Percentiles rank a stretch among this genome's conserved stretches.
Conservation (phyloP, 2,113 vertebrate species). For the Tautogolabrus adspersus region DNA sequence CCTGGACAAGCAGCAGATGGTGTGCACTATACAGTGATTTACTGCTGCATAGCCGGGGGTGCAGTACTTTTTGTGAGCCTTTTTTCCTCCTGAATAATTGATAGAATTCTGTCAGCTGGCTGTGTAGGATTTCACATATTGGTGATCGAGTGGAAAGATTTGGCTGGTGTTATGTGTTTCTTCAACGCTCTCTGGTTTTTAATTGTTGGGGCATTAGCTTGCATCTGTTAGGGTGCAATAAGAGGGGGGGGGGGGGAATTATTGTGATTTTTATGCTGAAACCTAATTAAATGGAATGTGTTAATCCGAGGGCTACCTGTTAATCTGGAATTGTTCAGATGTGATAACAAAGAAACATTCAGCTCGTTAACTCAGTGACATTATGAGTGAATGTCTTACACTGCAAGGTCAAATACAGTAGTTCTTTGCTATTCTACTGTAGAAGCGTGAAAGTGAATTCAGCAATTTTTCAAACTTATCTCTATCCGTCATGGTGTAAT, state of each 20-base stretch:
- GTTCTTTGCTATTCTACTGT: background rate
- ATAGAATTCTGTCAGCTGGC: conserved; percentile 65
- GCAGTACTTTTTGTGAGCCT: conserved; percentile 66
- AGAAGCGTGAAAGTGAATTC: background rate
- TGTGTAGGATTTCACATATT: conserved; percentile 67
- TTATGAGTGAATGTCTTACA: background rate
- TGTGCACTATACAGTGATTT: conserved; percentile 73
- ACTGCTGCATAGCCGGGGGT: conserved; percentile 70
- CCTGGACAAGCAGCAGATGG: conserved; percentile 74
- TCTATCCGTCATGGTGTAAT: background rate
- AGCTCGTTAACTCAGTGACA: conserved; percentile 3
- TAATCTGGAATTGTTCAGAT: conserved; percentile 25
- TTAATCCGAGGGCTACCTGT: conserved; percentile 10
- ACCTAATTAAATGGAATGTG: conserved; percentile 22
- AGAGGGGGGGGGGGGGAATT: conserved; percentile 13
- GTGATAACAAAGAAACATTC: conserved; percentile 13
- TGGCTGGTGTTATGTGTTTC: conserved; percentile 41
- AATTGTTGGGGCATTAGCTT: conserved; percentile 55
- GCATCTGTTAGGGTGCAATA: conserved; percentile 50
- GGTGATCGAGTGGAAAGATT: conserved; percentile 47
- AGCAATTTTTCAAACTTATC: background rate
- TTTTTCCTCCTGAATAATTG: conserved; percentile 75
- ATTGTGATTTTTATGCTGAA: conserved; percentile 34
- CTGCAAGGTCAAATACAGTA: background rate
- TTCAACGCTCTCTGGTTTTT: conserved; percentile 64